phyloP scores from a whole-genome alignment of 2,113 vertebrate species.

The Glaucidium brasilianum region DNA sequence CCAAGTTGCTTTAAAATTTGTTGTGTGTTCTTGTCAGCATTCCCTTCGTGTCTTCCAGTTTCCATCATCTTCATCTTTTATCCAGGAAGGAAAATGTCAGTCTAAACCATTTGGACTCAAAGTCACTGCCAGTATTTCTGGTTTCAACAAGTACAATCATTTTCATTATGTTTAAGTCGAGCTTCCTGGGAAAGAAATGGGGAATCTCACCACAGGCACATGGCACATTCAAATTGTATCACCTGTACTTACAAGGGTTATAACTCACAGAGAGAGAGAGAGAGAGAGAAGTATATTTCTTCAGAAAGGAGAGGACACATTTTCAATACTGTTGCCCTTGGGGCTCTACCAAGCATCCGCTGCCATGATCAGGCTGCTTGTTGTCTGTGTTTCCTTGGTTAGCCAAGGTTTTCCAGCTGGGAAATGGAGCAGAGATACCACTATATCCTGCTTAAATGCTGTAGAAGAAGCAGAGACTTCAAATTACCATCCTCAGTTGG shows the following conservation, averaged over 20 bases:
- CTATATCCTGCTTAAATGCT: background rate
- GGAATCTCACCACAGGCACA: background rate
- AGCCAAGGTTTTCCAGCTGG: background rate
- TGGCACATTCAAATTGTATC: background rate
- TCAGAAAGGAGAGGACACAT: accelerated
- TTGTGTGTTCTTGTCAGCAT: background rate
- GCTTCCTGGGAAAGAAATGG: background rate
- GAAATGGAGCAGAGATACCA: background rate
- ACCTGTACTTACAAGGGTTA: background rate
- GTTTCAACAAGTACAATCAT: background rate
- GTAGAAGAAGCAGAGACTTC: background rate
- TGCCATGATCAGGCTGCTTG: background rate
- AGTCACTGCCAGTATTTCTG: background rate
- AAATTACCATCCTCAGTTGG: background rate
- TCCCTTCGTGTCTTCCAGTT: background rate
- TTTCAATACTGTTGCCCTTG: background rate
- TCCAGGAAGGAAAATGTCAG: background rate
- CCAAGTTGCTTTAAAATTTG: background rate
- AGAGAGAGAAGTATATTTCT: background rate
- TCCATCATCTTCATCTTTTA: background rate
- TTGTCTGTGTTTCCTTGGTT: background rate
- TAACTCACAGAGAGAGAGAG: background rate
- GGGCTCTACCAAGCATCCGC: background rate
- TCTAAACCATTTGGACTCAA: background rate
- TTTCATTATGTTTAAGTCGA: background rate